phyloP scores from a whole-genome alignment of 2,797 vertebrate species.

The Mormyrus hasselquistii region DNA sequence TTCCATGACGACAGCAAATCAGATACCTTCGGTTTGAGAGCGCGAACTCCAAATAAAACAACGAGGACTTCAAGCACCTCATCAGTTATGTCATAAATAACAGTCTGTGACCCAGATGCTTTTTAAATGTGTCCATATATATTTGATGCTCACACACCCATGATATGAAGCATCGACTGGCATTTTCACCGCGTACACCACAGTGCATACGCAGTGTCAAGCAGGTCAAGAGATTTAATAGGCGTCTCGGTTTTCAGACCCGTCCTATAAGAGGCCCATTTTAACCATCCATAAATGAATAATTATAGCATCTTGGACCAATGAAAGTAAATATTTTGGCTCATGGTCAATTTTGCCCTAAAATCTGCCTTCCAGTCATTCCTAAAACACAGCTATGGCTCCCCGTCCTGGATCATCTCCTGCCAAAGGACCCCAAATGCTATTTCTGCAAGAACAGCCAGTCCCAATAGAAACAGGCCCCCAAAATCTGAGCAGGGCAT shows the following conservation, averaged over 20 bases:
- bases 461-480: not conserved
- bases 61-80: not conserved
- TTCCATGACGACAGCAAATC: not conserved
- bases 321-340: not conserved
- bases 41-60: not conserved
- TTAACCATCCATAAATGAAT: not conserved
- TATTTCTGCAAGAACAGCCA: not conserved
- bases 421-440: not conserved
- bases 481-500: not conserved
- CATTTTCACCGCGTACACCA: not conserved
- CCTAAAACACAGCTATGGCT: not conserved
- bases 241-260: not conserved
- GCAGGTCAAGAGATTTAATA: not conserved
- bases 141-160: not conserved
- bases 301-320: not conserved
- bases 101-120: not conserved
- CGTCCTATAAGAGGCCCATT: not conserved
- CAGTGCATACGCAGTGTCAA: not conserved
- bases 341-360: not conserved
- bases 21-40: not conserved
- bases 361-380: not conserved
- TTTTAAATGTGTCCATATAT: not conserved
- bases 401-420: not conserved
- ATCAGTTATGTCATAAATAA: not conserved
- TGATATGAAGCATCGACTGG: not conserved